Percentiles rank a stretch among this genome's conserved stretches.
These are phyloP conservation scores for Merops nubicus DNA, from an alignment of 2,113 vertebrate genomes.

Conservation along the genomic window DNA sequence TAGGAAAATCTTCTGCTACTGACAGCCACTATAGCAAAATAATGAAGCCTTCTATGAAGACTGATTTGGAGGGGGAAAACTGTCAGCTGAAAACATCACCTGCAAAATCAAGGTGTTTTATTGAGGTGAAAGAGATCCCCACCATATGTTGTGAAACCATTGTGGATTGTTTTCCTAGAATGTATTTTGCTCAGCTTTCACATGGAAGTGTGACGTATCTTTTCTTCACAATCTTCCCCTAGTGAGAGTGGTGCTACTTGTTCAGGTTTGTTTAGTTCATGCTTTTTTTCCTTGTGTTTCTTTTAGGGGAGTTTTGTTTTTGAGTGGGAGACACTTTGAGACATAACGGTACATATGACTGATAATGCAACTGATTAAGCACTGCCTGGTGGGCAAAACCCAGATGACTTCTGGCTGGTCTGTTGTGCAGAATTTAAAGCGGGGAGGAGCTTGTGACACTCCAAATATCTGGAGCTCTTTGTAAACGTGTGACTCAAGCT, in stretches of 20 bases:
- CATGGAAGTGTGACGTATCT: not conserved
- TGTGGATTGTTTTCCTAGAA: not conserved
- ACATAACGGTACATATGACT: not conserved
- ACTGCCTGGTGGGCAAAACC: conserved; percentile 29
- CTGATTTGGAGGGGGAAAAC: not conserved
- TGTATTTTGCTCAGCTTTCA: not conserved
- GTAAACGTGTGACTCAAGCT: not conserved
- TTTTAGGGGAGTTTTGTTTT: not conserved
- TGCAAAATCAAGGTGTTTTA: not conserved
- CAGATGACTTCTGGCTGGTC: conserved; percentile 24
- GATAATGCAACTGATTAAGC: conserved; percentile 51
- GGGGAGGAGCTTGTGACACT: not conserved
- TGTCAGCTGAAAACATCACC: not conserved
- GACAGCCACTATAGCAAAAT: not conserved
- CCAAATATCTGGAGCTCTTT: not conserved
- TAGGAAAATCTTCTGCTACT: not conserved
- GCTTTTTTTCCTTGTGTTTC: not conserved
- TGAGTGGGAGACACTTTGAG: not conserved
- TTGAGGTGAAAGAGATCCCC: not conserved
- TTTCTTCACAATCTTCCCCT: not conserved
- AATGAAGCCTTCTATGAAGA: too few species aligned
- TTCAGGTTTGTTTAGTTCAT: not conserved
- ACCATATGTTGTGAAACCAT: not conserved
- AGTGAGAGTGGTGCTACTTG: not conserved
- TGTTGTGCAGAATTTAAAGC: conserved; percentile 44